Conservation (phyloP, 2,113 vertebrate genomes). For the Tragulus kanchil region DNA sequence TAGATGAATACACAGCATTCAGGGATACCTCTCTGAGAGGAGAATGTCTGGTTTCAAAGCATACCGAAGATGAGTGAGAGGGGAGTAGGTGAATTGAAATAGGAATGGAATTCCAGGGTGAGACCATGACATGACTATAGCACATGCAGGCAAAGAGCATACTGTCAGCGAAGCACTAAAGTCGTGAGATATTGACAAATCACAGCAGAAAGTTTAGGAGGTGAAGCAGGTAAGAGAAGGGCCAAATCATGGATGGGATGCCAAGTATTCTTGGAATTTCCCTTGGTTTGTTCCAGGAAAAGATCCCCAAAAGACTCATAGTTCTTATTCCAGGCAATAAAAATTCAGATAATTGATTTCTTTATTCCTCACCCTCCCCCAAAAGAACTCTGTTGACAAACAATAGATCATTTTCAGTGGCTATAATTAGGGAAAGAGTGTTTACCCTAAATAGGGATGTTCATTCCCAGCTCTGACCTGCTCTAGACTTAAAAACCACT, state of each 20-base stretch:
- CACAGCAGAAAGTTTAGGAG: neutral
- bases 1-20: neutral
- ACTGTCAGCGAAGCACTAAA: neutral
- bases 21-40: neutral
- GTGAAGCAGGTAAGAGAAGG: neutral
- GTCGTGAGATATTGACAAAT: neutral
- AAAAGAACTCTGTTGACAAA: neutral
- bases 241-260: neutral
- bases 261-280: conserved; percentile 14
- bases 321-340: neutral
- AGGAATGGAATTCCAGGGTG: neutral
- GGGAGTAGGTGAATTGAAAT: neutral
- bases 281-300: neutral
- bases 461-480: neutral
- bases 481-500: neutral
- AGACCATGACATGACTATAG: neutral
- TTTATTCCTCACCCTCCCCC: neutral
- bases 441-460: neutral
- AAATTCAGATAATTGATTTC: neutral
- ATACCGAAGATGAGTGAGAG: neutral
- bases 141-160: neutral
- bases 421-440: neutral
- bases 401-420: neutral
- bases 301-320: neutral
- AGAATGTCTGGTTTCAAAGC: neutral